phyloP scores from a whole-genome alignment of 2,797 vertebrate species.

The Botia almorhae region DNA sequence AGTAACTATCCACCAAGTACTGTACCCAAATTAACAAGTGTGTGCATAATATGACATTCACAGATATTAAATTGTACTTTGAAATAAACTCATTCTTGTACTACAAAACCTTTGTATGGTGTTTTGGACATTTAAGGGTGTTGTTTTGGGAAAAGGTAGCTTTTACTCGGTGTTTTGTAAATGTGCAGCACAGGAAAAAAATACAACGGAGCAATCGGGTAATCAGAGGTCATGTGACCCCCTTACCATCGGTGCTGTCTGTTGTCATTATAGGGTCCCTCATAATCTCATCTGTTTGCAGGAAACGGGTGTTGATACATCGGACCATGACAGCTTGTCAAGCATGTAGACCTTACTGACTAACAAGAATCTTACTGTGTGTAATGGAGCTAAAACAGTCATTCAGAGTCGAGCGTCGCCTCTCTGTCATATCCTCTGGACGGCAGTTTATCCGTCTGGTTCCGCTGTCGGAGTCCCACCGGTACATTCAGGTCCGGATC shows the following conservation, averaged over 20 bases:
- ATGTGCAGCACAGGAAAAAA: background rate
- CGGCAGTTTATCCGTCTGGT: conserved; percentile 73
- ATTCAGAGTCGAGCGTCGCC: conserved; percentile 68
- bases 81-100: background rate
- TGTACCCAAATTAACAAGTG: no score
- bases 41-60: conserved; percentile 12
- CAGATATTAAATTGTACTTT: background rate
- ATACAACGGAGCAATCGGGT: background rate
- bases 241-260: background rate
- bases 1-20: background rate
- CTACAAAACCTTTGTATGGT: background rate
- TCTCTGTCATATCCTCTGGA: conserved; percentile 74
- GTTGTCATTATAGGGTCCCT: background rate
- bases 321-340: conserved; percentile 10
- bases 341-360: conserved; percentile 20
- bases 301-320: conserved; percentile 35
- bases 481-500: conserved; percentile 79
- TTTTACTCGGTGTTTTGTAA: background rate
- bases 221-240: background rate
- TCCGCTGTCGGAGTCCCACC: conserved; percentile 73
- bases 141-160: background rate
- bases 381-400: background rate
- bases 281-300: conserved; percentile 31
- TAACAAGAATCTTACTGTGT: conserved; percentile 1
- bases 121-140: no score